These are phyloP conservation scores for Opisthograptis luteolata DNA, from an alignment of 2,888 invertebrate species.

Conservation along the genomic window DNA sequence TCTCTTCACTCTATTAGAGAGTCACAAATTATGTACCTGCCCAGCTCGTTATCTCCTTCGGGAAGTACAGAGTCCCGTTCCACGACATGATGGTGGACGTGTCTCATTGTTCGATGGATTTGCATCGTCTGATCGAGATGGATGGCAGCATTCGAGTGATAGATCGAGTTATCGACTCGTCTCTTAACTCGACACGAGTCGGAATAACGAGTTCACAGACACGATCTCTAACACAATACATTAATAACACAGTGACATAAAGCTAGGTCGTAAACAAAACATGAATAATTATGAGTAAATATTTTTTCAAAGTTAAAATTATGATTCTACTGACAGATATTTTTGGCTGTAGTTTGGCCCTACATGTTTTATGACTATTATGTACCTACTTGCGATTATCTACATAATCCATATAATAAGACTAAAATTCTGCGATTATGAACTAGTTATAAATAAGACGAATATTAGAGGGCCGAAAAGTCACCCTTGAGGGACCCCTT, in stretches of 20 bases:
- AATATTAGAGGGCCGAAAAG: background rate
- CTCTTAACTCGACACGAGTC: conserved; percentile 13
- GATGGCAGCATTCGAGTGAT: conserved; percentile 39
- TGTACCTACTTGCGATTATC: no score
- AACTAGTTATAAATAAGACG: no score
- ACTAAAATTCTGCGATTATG: no score
- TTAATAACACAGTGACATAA: background rate
- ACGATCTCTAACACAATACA: conserved; percentile 3
- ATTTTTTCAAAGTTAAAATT: no score
- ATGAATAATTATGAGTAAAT: no score
- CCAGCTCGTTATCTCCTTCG: background rate
- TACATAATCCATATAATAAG: no score
- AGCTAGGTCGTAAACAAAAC: background rate
- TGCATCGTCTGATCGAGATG: conserved; percentile 36
- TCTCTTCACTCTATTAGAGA: background rate
- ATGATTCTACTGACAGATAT: no score
- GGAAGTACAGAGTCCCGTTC: conserved; percentile 18
- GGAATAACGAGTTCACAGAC: conserved; percentile 3
- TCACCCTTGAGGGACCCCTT: background rate
- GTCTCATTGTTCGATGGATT: conserved; percentile 32
- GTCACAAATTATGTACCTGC: background rate
- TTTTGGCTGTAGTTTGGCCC: no score
- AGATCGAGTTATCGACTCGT: conserved; percentile 38
- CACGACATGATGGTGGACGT: conserved; percentile 18
- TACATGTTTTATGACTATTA: no score